Evolutionary conservation across 2,113 vertebrate genomes (phyloP), one percentile per base, ranked within the genome.

Genomic region (Myiozetetes cayanensis): DNA sequence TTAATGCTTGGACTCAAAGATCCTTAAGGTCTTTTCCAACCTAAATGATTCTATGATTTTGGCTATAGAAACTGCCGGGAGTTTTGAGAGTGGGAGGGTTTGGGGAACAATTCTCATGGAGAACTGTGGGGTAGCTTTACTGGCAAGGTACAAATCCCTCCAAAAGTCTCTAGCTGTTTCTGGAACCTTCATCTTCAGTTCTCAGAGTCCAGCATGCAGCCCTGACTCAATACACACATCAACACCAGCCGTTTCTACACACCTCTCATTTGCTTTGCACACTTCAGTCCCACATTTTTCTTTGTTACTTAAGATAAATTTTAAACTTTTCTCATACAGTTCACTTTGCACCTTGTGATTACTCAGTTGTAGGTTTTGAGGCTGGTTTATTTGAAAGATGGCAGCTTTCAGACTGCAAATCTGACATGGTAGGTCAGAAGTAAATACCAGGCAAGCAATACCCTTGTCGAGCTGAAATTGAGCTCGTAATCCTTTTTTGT

Each of bases 201-300:
- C 46, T 33, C 30, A 5, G 16, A 46, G 43, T 14, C 39, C 52
- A 73, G 35, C 20, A 39, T 0, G 1, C 44, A 82, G 15, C 37
- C 28, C 58, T 16, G 53, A 6, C 35, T 59, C 76, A 14, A 12
- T 3, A 3, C 5, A 14, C 14, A 3, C 21, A 49, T 4, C 63
- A 49, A 2, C 25, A 16, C 6, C 37, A 30, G 2, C 9, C 22
- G 4, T 14, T 66, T 35, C 81, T 70, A 19, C 2, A 0, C 1
- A 0, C 37, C 33, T 39, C 63, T 50, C 0, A 0, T n/a, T 47
- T 10, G 9, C 11, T 77, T 22, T 46, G 39, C 9, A 16, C 14
- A 0, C 30, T 47, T 33, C 23, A 20, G 35, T 9, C 31, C 39
- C 28, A 15, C 23, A n/a, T 25, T 23, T 35, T 30, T 4, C 0